A percentile compares a stretch with the other conserved stretches of the same genome.
phyloP scores from a whole-genome alignment of 2,888 invertebrate genomes.

The Ligdia adustata region DNA sequence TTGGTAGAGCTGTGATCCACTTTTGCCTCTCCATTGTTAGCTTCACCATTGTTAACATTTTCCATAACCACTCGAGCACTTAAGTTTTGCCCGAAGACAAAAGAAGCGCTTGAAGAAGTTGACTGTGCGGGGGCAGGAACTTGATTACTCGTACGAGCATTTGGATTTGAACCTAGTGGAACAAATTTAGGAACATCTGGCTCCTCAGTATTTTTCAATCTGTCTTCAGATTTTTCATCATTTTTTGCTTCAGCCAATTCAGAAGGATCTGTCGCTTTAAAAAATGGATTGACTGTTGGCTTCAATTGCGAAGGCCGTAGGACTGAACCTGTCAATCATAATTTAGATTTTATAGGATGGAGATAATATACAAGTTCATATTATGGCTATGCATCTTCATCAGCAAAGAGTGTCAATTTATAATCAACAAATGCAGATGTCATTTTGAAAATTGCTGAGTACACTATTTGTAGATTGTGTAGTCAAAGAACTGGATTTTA shows the following conservation, averaged over 20 bases:
- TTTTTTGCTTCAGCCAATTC: constrained; percentile 48
- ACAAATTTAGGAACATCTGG: constrained; percentile 75
- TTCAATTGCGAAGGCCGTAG: constrained; percentile 74
- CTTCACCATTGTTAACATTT: constrained; percentile 78
- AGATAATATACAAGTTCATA: too few relatives aligned
- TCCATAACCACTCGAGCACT: constrained; percentile 91
- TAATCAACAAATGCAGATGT: too few relatives aligned
- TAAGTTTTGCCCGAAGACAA: constrained; percentile 96
- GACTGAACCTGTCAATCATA: constrained; percentile 74
- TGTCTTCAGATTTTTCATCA: constrained; percentile 51
- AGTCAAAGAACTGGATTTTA: too few relatives aligned
- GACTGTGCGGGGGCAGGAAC: constrained; percentile 75
- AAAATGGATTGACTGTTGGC: constrained; percentile 67
- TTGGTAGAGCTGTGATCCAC: constrained; percentile 73
- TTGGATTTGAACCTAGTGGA: constrained; percentile 64
- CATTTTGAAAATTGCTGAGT: too few relatives aligned
- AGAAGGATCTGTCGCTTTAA: constrained; percentile 53
- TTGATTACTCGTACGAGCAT: constrained; percentile 70
- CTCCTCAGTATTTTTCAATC: constrained; percentile 57
- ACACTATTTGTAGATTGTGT: too few relatives aligned
- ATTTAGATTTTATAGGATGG: too few relatives aligned
- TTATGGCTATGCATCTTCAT: too few relatives aligned
- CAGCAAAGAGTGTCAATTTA: too few relatives aligned
- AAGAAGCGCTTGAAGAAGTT: constrained; percentile 80
- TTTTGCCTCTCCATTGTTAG: constrained; percentile 74